These are phyloP conservation scores for Globia sparganii DNA, from an alignment of 2,888 invertebrate species.

Conservation along the genomic window DNA sequence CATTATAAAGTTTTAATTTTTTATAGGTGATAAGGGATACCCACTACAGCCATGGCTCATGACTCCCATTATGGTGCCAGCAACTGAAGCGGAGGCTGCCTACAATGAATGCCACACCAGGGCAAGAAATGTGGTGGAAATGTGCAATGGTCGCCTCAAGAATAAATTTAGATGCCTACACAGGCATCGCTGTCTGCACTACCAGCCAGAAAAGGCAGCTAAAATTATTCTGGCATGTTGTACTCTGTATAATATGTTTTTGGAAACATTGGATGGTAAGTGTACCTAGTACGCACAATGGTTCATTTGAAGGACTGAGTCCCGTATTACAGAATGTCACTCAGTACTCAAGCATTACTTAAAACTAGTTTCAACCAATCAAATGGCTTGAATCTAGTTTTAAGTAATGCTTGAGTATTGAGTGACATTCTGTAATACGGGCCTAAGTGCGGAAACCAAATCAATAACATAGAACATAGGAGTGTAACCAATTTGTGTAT, in stretches of 20 bases:
- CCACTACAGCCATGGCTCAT: slow-evolving; percentile 18
- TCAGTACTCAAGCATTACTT: too few relatives aligned
- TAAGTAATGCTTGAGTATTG: too few relatives aligned
- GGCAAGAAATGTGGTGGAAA: background rate
- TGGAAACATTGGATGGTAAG: slow-evolving; percentile 2
- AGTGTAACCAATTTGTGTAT: background rate
- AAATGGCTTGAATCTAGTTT: too few relatives aligned
- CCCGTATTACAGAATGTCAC: too few relatives aligned
- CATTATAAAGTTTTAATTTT: slow-evolving; percentile 1
- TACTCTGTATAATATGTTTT: slow-evolving; percentile 11
- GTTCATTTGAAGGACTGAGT: too few relatives aligned
- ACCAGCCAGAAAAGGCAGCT: background rate
- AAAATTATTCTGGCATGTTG: slow-evolving; percentile 8
- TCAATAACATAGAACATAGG: too few relatives aligned
- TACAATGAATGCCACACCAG: background rate
- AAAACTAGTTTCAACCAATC: too few relatives aligned
- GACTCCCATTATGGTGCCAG: slow-evolving; percentile 10
- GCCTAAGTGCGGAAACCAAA: too few relatives aligned
- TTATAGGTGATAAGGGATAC: slow-evolving; percentile 8
- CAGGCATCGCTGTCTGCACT: background rate
- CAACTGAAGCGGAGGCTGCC: background rate
- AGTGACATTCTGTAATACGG: too few relatives aligned
- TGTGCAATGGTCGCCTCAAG: background rate
- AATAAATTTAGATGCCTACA: slow-evolving; percentile 5
- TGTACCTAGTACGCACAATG: background rate